These are phyloP conservation scores for Orthosia cruda DNA, from an alignment of 2,888 invertebrate species.

Conservation along the genomic window DNA sequence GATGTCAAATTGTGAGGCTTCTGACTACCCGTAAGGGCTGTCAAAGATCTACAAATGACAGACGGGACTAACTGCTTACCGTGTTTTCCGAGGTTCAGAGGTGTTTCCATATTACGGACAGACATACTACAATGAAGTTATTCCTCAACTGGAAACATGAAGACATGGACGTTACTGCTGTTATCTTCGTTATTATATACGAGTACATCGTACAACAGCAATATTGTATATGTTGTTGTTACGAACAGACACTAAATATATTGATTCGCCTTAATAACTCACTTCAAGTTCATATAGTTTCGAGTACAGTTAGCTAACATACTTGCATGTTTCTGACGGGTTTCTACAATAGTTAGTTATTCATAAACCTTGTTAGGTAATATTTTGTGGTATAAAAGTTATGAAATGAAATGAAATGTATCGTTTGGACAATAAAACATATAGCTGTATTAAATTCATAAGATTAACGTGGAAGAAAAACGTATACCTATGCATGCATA, in stretches of 20 bases:
- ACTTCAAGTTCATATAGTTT: conserved; percentile 40
- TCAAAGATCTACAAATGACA: too few relatives aligned
- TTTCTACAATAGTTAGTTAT: neutral
- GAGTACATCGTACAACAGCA: neutral
- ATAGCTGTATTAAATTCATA: neutral
- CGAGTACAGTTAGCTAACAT: conserved; percentile 1
- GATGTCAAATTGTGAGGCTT: too few relatives aligned
- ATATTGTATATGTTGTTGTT: neutral
- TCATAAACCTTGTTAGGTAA: too few relatives aligned
- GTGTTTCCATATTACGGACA: too few relatives aligned
- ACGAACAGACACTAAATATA: conserved; percentile 35
- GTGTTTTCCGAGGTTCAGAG: too few relatives aligned
- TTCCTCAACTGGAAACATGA: neutral
- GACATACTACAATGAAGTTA: neutral
- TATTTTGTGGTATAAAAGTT: too few relatives aligned
- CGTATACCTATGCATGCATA: too few relatives aligned
- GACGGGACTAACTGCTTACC: too few relatives aligned
- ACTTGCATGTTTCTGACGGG: conserved; percentile 32
- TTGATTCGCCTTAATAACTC: conserved; percentile 23
- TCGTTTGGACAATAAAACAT: neutral
- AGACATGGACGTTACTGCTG: neutral
- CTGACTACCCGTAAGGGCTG: too few relatives aligned
- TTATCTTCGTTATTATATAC: neutral
- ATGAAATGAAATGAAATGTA: too few relatives aligned
- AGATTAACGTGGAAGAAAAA: neutral